A percentile compares a stretch with the other conserved stretches of the same genome.
These are phyloP conservation scores for Naja naja DNA, from an alignment of 2,113 vertebrate species.

Conservation along the genomic window DNA sequence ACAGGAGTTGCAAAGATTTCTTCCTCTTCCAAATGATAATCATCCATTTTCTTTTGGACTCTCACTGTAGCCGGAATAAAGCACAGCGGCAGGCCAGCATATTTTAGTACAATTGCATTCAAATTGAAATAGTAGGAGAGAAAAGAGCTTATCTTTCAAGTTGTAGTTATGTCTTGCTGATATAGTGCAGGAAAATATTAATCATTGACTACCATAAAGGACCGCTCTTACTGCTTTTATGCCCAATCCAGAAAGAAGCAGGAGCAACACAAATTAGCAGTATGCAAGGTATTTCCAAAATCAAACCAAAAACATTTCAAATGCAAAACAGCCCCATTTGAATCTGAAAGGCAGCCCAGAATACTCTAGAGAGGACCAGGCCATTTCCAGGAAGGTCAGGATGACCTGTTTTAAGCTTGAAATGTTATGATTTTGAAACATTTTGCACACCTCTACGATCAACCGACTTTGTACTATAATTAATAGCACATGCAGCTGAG, in stretches of 20 bases:
- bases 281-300: neutral
- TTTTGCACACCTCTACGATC: neutral
- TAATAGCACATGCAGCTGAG: constrained; percentile 9
- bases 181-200: neutral
- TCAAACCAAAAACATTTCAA: neutral
- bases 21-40: neutral
- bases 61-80: neutral
- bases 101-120: constrained; percentile 16
- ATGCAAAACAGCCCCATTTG: neutral
- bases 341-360: neutral
- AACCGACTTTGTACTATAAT: neutral
- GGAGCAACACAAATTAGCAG: neutral
- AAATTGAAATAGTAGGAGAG: neutral
- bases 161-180: constrained; percentile 1
- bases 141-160: constrained; percentile 9
- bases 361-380: neutral
- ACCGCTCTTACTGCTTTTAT: neutral
- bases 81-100: rapidly evolving
- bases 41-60: neutral
- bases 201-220: neutral
- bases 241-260: neutral
- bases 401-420: neutral
- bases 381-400: neutral
- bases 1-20: neutral
- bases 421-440: neutral